Conservation (phyloP, 2,888 invertebrate species). For the Sipha maydis region DNA sequence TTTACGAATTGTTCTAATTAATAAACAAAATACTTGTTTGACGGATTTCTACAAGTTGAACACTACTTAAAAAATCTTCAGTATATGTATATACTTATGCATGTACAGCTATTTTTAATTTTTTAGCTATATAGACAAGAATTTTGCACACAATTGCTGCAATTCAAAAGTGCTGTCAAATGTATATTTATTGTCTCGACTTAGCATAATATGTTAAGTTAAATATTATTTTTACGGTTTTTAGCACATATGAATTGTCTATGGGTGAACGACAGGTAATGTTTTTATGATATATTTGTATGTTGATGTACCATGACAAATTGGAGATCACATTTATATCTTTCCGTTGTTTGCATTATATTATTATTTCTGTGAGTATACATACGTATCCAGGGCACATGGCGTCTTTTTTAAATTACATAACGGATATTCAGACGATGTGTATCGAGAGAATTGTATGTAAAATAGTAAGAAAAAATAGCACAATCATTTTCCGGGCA, state of each 20-base stretch:
- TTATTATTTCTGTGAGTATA: conserved; percentile 2
- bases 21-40: not conserved
- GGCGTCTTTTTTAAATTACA: conserved; percentile 29
- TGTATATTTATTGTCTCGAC: not conserved
- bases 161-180: not conserved
- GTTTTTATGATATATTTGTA: conserved; percentile 6
- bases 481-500: conserved; percentile 9
- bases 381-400: conserved; percentile 36
- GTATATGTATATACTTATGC: too few species aligned
- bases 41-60: conserved; percentile 16
- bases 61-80: not conserved
- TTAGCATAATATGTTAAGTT: not conserved
- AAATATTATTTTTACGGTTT: conserved; percentile 21
- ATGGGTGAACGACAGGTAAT: not conserved
- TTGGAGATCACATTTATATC: conserved; percentile 31
- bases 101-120: too few species aligned
- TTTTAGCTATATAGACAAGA: not conserved
- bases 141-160: not conserved
- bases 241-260: not conserved
- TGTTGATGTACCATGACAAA: conserved; percentile 47
- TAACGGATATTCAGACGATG: conserved; percentile 54
- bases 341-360: conserved; percentile 7
- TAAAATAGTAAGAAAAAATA: conserved; percentile 41
- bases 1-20: conserved; percentile 8
- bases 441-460: conserved; percentile 7